These are phyloP conservation scores for Psammodynastes pulverulentus DNA, from an alignment of 2,113 vertebrate species.

Conservation along the genomic window DNA sequence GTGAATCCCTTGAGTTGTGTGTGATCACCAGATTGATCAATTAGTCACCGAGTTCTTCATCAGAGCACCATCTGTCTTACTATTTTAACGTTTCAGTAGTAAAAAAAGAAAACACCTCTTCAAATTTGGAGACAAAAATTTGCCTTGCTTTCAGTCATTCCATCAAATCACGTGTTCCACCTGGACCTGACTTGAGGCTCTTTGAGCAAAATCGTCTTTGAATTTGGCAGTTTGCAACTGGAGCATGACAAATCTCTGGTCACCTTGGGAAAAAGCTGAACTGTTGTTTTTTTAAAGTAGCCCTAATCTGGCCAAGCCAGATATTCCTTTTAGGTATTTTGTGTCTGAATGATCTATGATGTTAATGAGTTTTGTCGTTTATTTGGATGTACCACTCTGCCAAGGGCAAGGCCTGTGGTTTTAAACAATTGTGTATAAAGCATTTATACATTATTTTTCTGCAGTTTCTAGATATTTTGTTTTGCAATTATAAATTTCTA, in stretches of 20 bases:
- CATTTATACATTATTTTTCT: conserved; percentile 62
- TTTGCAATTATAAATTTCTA: conserved; percentile 63
- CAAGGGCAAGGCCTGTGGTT: conserved; percentile 42
- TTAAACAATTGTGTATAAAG: conserved; percentile 54
- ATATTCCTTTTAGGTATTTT: conserved; percentile 41
- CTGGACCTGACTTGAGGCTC: background rate
- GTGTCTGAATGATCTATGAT: conserved; percentile 38
- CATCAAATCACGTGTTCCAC: conserved; percentile 17
- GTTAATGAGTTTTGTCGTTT: conserved; percentile 43
- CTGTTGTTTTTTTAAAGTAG: background rate
- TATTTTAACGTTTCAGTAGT: background rate
- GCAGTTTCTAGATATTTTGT: conserved; percentile 61
- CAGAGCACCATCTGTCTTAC: background rate
- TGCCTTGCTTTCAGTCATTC: background rate
- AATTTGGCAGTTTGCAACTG: conserved; percentile 15
- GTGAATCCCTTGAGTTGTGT: background rate
- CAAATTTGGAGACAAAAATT: conserved; percentile 27
- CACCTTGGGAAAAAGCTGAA: conserved; percentile 22
- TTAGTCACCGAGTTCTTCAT: background rate
- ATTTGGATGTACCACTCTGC: conserved; percentile 30
- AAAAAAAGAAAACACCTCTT: background rate
- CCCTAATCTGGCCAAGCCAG: conserved; percentile 46
- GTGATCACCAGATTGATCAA: background rate
- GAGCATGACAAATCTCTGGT: conserved; percentile 14
- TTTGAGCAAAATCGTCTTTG: background rate